A percentile compares a stretch with the other conserved stretches of the same genome.
phyloP scores from a whole-genome alignment of 2,113 vertebrate species.

The Noctilio leporinus region DNA sequence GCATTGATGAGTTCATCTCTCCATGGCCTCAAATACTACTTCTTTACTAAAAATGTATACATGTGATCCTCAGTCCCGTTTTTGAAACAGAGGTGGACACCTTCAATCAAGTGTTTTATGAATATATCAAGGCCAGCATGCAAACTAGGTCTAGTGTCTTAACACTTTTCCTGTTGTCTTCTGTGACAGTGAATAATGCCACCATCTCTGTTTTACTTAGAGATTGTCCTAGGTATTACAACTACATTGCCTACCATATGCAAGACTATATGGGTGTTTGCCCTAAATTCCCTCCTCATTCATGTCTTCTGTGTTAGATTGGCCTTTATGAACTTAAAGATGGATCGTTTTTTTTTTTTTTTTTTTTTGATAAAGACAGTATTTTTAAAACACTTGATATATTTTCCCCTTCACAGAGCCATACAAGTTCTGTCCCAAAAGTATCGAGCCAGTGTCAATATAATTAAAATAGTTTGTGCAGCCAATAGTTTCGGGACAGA shows the following conservation, averaged over 20 bases:
- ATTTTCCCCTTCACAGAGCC: not conserved
- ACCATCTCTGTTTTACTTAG: not conserved
- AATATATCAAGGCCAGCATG: not conserved
- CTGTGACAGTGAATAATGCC: not conserved
- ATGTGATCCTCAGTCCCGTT: not conserved
- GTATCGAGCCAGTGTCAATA: too few species aligned
- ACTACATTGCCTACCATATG: accelerated
- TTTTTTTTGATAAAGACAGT: not conserved
- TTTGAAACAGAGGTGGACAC: not conserved
- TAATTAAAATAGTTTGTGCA: too few species aligned
- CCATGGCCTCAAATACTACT: not conserved
- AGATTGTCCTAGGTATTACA: not conserved
- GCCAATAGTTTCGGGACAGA: too few species aligned
- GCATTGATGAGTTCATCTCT: not conserved
- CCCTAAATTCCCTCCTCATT: not conserved
- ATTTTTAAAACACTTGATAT: not conserved
- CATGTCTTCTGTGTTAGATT: not conserved
- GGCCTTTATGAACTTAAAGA: not conserved
- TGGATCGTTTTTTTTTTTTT: too few species aligned
- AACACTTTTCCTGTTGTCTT: not conserved
- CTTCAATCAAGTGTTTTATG: not conserved
- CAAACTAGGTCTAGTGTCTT: not conserved
- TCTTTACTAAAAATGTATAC: not conserved
- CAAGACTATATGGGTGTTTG: not conserved
- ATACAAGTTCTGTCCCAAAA: too few species aligned